Evolutionary conservation across 92 coral and sea anemone genomes (phyloP), one percentile per base, ranked within the genome.

Genomic region (Palythoa heliodiscus): DNA sequence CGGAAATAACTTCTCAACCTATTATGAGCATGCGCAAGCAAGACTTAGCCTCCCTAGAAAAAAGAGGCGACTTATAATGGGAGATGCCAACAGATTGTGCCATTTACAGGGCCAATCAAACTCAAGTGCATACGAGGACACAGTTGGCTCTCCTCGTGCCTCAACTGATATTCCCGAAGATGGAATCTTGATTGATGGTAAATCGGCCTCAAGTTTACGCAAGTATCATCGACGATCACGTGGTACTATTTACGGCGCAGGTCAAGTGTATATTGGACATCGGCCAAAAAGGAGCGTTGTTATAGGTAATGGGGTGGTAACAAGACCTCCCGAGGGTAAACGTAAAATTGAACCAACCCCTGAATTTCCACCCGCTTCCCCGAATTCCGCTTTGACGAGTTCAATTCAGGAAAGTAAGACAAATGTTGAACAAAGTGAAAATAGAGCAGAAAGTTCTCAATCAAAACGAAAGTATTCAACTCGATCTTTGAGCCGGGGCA

Each of bases 11-110:
- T 97, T 97, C 87, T 92, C 98, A 10, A 92, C 98, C 16, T 97
- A 88, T 69, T 97, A 97, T 86, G 90, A 93, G 73, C 99, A 97
- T 71, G 99, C 99, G 76, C 99, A 97, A 84, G 99, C 99, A 19
- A 93, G 98, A 80, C 94, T 97, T 13, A 97, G 93, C 29, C 86
- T 97, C 10, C 99, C 99, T 3, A 95, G 91, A 91, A 97, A 97
- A 73, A 94, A 94, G 72, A 86, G 98, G 10, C 86, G 98, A 11
- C 77, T 94, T 1, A 90, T 94, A 7, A 86, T 91, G 67, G 94
- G 93, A 7, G 97, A 90, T 37, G 98, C 93, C 3, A 93, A 88
- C 12, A 90, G 93, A 43, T 25, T 90, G 47, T 88, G 89, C 50
- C 73, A 87, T 19, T 43, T 91, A 22, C 95, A 88, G 55, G 93